Percentiles rank a stretch among this genome's conserved stretches.
Evolutionary conservation across 1,140 invertebrate species (phyloP).

Genomic region (Triops longicaudatus): DNA sequence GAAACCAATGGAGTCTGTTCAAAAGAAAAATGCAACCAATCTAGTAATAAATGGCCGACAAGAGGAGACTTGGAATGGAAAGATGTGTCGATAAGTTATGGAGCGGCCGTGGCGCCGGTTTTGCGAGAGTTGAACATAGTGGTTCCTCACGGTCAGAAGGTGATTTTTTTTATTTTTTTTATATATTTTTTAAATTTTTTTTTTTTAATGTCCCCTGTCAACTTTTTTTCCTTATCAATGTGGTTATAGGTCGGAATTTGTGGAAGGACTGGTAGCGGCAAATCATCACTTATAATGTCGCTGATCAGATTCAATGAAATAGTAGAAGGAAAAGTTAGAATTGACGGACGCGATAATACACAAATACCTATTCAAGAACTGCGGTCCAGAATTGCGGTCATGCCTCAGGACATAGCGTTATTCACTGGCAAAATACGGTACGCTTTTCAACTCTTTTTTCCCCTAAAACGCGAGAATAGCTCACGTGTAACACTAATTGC

Average conservation of each 20-base stretch:
- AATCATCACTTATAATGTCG: conserved; percentile 62
- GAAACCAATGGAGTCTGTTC: conserved; percentile 46
- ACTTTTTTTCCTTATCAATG: too few relatives aligned
- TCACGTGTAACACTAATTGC: not conserved
- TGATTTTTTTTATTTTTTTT: conserved; percentile 37
- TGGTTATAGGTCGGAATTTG: conserved; percentile 59
- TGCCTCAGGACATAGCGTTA: conserved; percentile 53
- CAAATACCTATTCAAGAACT: conserved; percentile 58
- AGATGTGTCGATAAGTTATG: conserved; percentile 56
- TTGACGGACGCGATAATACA: conserved; percentile 58
- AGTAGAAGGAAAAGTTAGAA: conserved; percentile 51
- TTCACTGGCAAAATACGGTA: conserved; percentile 50
- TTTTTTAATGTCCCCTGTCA: too few relatives aligned
- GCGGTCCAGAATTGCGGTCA: conserved; percentile 51
- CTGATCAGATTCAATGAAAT: conserved; percentile 57
- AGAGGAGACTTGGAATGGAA: conserved; percentile 61
- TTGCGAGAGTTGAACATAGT: conserved; percentile 53
- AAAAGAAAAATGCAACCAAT: conserved; percentile 24
- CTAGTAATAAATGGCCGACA: conserved; percentile 49
- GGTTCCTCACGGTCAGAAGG: conserved; percentile 58
- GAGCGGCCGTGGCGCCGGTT: conserved; percentile 49
- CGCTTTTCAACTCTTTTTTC: not conserved
- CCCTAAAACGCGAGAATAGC: not conserved
- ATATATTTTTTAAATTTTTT: too few relatives aligned
- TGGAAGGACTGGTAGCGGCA: conserved; percentile 69